Percentiles rank a stretch among this genome's conserved stretches.
Conservation (phyloP, 2,113 vertebrate species). For the Anolis carolinensis region DNA sequence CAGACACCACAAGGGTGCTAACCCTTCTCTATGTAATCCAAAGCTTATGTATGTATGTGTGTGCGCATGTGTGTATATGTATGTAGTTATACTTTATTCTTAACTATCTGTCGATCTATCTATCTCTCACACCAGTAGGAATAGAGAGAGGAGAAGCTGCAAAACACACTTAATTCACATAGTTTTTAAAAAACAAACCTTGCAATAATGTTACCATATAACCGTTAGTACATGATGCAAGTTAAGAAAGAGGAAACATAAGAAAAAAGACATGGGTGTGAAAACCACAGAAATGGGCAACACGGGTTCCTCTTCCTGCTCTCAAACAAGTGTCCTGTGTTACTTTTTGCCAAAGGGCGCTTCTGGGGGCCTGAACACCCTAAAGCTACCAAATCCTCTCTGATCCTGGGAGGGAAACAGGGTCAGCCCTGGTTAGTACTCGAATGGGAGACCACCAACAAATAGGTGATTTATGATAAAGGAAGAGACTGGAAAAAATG, state of each 20-base stretch:
- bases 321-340: background rate
- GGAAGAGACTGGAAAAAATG: too few relatives aligned
- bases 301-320: background rate
- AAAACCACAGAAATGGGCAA: background rate
- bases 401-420: too few relatives aligned
- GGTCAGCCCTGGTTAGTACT: too few relatives aligned
- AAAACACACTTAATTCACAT: background rate
- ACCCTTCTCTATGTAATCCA: too few relatives aligned
- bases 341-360: background rate
- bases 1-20: too few relatives aligned
- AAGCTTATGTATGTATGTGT: too few relatives aligned
- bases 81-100: too few relatives aligned
- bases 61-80: too few relatives aligned
- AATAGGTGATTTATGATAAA: too few relatives aligned
- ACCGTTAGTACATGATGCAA: background rate
- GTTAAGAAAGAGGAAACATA: conserved; percentile 21
- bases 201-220: background rate
- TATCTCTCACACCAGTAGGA: background rate
- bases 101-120: too few relatives aligned
- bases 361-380: background rate
- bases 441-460: too few relatives aligned
- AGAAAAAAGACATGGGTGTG: background rate
- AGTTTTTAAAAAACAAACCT: background rate
- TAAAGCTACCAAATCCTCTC: background rate
- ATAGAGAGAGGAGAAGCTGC: too few relatives aligned